phyloP scores from a whole-genome alignment of 2,888 invertebrate genomes.

The Dicranocentrus wangi region DNA sequence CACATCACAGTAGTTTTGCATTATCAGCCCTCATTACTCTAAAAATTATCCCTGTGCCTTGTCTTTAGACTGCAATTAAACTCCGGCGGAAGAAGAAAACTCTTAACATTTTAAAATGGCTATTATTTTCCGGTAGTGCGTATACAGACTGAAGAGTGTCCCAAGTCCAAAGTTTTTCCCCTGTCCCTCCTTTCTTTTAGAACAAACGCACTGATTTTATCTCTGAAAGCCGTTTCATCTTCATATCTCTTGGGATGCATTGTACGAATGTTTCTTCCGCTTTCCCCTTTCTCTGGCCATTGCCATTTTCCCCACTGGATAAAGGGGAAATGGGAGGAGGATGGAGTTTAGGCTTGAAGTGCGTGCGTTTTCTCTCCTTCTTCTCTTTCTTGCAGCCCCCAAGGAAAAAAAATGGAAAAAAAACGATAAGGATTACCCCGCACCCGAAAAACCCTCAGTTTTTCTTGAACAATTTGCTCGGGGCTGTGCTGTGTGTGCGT shows the following conservation, averaged over 20 bases:
- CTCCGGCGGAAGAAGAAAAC: slow-evolving; percentile 35
- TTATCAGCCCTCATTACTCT: no score
- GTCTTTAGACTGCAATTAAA: slow-evolving; percentile 41
- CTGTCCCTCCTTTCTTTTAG: no score
- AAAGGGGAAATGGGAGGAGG: no score
- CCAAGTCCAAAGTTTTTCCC: slow-evolving; percentile 19
- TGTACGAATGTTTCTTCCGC: slow-evolving; percentile 21
- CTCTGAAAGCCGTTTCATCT: slow-evolving; percentile 54
- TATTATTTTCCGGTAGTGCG: not conserved
- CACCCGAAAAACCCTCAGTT: not conserved
- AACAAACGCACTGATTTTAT: slow-evolving; percentile 54
- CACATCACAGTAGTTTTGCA: no score
- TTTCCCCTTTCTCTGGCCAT: slow-evolving; percentile 28
- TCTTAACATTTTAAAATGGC: slow-evolving; percentile 37
- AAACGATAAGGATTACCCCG: slow-evolving; percentile 1
- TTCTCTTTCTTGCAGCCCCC: not conserved
- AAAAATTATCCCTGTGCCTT: no score
- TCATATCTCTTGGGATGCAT: slow-evolving; percentile 51
- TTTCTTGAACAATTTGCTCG: not conserved
- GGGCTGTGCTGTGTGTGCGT: not conserved
- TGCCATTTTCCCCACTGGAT: slow-evolving; percentile 36
- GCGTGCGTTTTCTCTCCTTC: not conserved
- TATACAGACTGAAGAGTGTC: slow-evolving; percentile 18
- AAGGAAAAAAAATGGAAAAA: slow-evolving; percentile 21
- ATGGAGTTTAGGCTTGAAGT: not conserved